phyloP scores from a whole-genome alignment of 2,888 invertebrate species.

The Dendrolimus pini region DNA sequence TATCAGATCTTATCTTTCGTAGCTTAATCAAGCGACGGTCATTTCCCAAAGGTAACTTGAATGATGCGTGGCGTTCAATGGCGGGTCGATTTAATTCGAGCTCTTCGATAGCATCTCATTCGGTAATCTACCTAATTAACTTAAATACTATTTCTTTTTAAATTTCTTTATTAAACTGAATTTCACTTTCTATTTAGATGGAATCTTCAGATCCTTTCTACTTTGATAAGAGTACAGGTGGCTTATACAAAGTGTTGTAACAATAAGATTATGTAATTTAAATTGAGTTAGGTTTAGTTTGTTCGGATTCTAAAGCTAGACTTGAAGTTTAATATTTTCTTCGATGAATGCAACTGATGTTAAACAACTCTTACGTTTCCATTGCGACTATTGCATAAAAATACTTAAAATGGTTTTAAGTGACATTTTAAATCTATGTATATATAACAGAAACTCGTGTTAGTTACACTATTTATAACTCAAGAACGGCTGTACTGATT shows the following conservation, averaged over 20 bases:
- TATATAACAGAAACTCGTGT: too few species aligned
- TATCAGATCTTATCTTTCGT: slow-evolving; percentile 24
- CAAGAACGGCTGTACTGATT: too few species aligned
- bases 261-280: background rate
- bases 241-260: background rate
- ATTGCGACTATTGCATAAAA: too few species aligned
- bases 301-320: too few species aligned
- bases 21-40: slow-evolving; percentile 25
- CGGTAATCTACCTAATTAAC: slow-evolving; percentile 24
- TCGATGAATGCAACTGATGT: too few species aligned
- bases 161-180: slow-evolving; percentile 19
- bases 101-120: slow-evolving; percentile 27
- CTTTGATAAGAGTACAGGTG: background rate
- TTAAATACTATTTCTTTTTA: slow-evolving; percentile 17
- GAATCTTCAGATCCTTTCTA: slow-evolving; percentile 9
- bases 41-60: slow-evolving; percentile 15
- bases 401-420: too few species aligned
- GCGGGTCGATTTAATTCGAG: slow-evolving; percentile 38
- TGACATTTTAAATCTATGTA: too few species aligned
- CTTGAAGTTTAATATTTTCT: too few species aligned
- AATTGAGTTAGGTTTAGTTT: slow-evolving; percentile 8
- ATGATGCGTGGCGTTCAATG: slow-evolving; percentile 21
- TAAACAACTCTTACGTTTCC: too few species aligned
- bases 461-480: too few species aligned
- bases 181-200: slow-evolving; percentile 14